These are phyloP conservation scores for Synanthedon andrenaeformis DNA, from an alignment of 2,888 invertebrate genomes.

Conservation along the genomic window DNA sequence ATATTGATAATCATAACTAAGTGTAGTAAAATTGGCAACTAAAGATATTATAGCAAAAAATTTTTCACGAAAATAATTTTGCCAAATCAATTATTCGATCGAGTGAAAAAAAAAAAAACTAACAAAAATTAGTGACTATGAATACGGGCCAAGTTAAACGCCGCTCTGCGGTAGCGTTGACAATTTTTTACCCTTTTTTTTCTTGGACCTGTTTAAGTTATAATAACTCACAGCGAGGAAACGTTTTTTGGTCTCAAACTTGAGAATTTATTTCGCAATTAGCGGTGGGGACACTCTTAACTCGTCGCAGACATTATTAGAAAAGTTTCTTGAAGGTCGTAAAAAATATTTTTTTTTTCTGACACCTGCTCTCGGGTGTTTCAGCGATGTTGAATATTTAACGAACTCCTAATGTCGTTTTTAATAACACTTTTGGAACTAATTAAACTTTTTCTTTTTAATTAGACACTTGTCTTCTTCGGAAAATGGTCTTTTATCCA, in stretches of 20 bases:
- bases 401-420: not conserved
- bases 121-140: slow-evolving; percentile 6
- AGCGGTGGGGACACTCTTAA: slow-evolving; percentile 50
- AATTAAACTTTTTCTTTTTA: not conserved
- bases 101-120: not conserved
- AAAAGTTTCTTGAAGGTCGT: slow-evolving; percentile 62
- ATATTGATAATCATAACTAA: too few species aligned
- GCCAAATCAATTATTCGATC: too few species aligned
- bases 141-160: not conserved
- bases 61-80: too few species aligned
- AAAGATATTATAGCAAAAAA: too few species aligned
- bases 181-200: slow-evolving; percentile 30
- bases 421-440: not conserved
- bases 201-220: slow-evolving; percentile 52
- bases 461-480: not conserved
- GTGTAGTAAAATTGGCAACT: too few species aligned
- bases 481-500: too few species aligned
- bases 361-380: slow-evolving; percentile 36
- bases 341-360: slow-evolving; percentile 48
- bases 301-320: slow-evolving; percentile 57
- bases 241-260: slow-evolving; percentile 57
- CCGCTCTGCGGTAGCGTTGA: not conserved
- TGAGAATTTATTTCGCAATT: slow-evolving; percentile 69
- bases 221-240: slow-evolving; percentile 44
- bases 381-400: not conserved